A percentile compares a stretch with the other conserved stretches of the same genome.
phyloP scores from a whole-genome alignment of 1,140 invertebrate species.

The Neotoxoptera formosana region DNA sequence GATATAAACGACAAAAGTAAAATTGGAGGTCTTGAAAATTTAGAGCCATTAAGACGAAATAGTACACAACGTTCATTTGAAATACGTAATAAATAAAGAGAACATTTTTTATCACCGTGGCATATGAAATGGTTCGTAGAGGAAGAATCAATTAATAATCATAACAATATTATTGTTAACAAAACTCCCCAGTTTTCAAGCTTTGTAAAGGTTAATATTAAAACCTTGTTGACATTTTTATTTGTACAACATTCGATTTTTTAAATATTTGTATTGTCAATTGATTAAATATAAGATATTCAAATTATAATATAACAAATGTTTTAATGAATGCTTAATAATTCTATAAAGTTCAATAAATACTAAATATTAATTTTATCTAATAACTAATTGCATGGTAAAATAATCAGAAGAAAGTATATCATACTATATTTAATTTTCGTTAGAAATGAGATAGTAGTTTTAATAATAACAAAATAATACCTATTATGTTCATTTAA shows the following conservation, averaged over 20 bases:
- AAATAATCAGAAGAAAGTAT: no score
- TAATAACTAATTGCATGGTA: no score
- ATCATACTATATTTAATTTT: no score
- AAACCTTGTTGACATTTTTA: not conserved
- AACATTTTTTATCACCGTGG: slow-evolving; percentile 33
- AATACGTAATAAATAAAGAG: slow-evolving; percentile 4
- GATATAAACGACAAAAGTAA: not conserved
- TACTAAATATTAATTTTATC: no score
- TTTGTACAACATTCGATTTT: not conserved
- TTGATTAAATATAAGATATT: not conserved
- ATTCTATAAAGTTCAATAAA: no score
- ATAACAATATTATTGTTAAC: not conserved
- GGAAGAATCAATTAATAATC: not conserved
- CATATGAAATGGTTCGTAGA: slow-evolving; percentile 38
- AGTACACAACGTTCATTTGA: not conserved
- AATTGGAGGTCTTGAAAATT: not conserved
- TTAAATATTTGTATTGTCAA: not conserved
- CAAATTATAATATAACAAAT: no score
- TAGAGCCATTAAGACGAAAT: slow-evolving; percentile 17
- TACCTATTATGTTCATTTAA: no score
- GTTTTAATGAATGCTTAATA: no score
- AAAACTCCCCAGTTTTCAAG: not conserved
- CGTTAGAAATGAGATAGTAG: no score
- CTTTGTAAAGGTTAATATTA: not conserved
- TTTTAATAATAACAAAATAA: no score